Base-by-base conservation (phyloP, 2,888 invertebrate genomes). In the Nebria brevicollis region DNA sequence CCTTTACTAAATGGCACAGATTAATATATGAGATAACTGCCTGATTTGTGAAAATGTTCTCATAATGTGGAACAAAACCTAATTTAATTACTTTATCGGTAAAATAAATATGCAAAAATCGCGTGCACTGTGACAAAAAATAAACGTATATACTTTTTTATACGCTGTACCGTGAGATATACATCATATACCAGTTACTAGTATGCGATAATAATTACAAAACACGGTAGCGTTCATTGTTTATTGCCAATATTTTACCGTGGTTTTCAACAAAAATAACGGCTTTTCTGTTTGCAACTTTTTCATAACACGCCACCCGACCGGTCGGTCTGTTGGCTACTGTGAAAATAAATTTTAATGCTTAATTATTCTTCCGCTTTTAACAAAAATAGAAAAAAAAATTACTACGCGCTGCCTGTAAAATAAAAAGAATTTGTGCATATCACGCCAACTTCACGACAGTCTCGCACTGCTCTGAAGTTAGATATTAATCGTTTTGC, bases 181-280 rank as follows among this genome's bases (percentile, higher is more conserved):
- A 25, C 11, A 81, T 81, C 81, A 66, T 65, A 72, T 81, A 77
- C 72, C 72, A 42, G 73, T 77, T 77, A 81, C 77, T 77, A 54
- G 54, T 54, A 54, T 54, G 54, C 54, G 54, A 77, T 81, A 81
- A 81, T 81, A 81, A 81, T 81, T 81, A 81, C 66, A 20, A 54
- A 64, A 65, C 80, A 81, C 72, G 77, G 15, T 66, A 72, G 41
- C 72, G 77, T 65, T 77, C 77, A 81, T 81, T 77, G 73, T 81
- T 77, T 77, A 81, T 81, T 81, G 81, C 76, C 81, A 73, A 77
- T 81, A 81, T 77, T 77, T 81, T 72, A 81, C 75, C 75, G 70
- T 75, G 70, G 64, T 80, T 80, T 75, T 80, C 80, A 80, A 65
- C 75, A 75, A 75, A 72, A 70, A 54, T 70, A 75, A 70, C 75